Percentiles rank a stretch among this genome's conserved stretches.
Conservation (phyloP, 2,113 vertebrate species). For the Antechinus stuartii region DNA sequence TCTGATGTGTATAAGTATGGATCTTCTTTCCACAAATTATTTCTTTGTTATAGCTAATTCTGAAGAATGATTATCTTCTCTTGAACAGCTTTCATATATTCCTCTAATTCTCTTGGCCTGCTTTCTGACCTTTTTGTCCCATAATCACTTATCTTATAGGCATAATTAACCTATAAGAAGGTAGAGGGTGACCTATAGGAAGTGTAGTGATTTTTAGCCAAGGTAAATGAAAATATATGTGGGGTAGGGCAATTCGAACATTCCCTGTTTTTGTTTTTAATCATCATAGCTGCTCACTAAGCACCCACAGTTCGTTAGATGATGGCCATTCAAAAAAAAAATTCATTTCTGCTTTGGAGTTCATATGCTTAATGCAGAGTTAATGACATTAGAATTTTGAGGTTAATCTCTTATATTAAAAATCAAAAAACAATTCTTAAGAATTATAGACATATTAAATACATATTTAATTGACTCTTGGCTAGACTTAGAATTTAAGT, state of each 20-base stretch:
- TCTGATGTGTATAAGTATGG: slow-evolving; percentile 52
- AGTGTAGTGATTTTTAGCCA: neutral
- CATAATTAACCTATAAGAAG: slow-evolving; percentile 36
- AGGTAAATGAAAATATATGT: slow-evolving; percentile 34
- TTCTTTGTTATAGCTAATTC: slow-evolving; percentile 64
- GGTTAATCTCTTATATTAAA: neutral
- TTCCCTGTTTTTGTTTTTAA: neutral
- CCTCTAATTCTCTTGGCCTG: slow-evolving; percentile 26
- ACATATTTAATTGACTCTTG: neutral
- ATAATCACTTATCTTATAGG: slow-evolving; percentile 45
- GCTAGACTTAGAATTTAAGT: neutral
- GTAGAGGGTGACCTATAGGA: slow-evolving; percentile 24
- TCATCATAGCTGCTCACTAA: slow-evolving; percentile 18
- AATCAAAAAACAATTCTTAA: neutral
- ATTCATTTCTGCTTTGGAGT: slow-evolving; percentile 16
- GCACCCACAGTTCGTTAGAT: slow-evolving; percentile 25
- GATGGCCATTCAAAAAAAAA: slow-evolving; percentile 51
- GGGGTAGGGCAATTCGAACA: neutral
- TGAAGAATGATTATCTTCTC: slow-evolving; percentile 68
- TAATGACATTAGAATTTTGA: slow-evolving; percentile 31
- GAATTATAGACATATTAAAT: neutral
- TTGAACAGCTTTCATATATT: slow-evolving; percentile 60
- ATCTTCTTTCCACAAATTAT: slow-evolving; percentile 64
- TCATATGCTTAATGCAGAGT: slow-evolving; percentile 23
- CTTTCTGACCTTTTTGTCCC: slow-evolving; percentile 55